Evolutionary conservation across 2,888 invertebrate genomes (phyloP).

Genomic region (Leucophora obtusa): DNA sequence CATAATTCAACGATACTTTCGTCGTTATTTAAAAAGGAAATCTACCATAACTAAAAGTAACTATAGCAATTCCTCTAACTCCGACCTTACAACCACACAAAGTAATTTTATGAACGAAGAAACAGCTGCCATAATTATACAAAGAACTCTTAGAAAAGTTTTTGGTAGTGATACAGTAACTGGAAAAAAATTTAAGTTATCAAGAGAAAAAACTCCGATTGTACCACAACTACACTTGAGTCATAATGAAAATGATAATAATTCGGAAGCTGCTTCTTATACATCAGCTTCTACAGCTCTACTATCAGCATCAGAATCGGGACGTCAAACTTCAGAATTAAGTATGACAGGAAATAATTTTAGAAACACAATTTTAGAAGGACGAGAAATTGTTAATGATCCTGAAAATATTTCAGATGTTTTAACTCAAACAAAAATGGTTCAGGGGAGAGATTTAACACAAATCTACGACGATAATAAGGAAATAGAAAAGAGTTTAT

Average conservation of each 20-base stretch:
- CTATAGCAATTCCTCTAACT: not conserved
- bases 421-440: not conserved
- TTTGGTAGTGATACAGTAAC: not conserved
- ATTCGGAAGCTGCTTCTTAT: slow-evolving; percentile 72
- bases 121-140: slow-evolving; percentile 81
- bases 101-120: slow-evolving; percentile 79
- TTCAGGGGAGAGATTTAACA: no score
- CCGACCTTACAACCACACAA: not conserved
- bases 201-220: slow-evolving; percentile 25
- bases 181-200: not conserved
- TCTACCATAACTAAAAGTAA: not conserved
- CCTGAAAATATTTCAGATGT: slow-evolving; percentile 17
- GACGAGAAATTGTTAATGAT: slow-evolving; percentile 67
- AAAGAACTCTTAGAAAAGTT: slow-evolving; percentile 81
- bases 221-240: slow-evolving; percentile 43
- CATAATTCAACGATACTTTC: slow-evolving; percentile 71
- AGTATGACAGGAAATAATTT: slow-evolving; percentile 64
- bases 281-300: slow-evolving; percentile 73
- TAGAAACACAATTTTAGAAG: slow-evolving; percentile 67
- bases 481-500: no score
- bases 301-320: slow-evolving; percentile 70
- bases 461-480: not conserved
- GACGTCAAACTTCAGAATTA: slow-evolving; percentile 62
- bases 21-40: slow-evolving; percentile 66
- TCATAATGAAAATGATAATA: slow-evolving; percentile 66